Percentiles rank a stretch among this genome's conserved stretches.
These are phyloP conservation scores for Eucriotettix oculatus DNA, from an alignment of 2,888 invertebrate species.

Conservation along the genomic window DNA sequence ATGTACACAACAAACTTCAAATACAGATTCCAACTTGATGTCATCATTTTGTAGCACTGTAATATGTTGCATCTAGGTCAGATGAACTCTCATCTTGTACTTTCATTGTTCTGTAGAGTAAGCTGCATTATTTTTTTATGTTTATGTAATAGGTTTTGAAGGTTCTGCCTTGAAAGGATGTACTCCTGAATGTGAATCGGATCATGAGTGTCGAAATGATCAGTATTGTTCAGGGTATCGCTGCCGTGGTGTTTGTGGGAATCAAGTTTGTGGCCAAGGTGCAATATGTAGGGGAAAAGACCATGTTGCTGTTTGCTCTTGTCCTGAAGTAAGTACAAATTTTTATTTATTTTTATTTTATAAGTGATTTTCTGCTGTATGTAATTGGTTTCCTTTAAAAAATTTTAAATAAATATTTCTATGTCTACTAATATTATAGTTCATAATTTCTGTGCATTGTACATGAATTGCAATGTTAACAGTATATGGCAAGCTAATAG, in stretches of 20 bases:
- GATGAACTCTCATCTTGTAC: too few relatives aligned
- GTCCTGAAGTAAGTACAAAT: background rate
- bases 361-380: too few relatives aligned
- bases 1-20: background rate
- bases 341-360: background rate
- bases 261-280: background rate
- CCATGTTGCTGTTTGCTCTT: background rate
- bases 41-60: too few relatives aligned
- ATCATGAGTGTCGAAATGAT: background rate
- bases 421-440: too few relatives aligned
- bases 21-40: background rate
- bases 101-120: too few relatives aligned
- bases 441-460: too few relatives aligned
- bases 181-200: background rate
- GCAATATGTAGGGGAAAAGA: background rate
- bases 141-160: background rate
- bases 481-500: too few relatives aligned
- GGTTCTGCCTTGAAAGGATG: background rate
- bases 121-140: too few relatives aligned
- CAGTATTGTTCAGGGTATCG: background rate
- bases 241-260: background rate
- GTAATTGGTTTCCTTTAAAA: too few relatives aligned
- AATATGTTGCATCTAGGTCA: too few relatives aligned
- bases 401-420: too few relatives aligned
- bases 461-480: too few relatives aligned